Evolutionary conservation across 2,797 vertebrate species (phyloP).

Genomic region (Florisuga fusca): DNA sequence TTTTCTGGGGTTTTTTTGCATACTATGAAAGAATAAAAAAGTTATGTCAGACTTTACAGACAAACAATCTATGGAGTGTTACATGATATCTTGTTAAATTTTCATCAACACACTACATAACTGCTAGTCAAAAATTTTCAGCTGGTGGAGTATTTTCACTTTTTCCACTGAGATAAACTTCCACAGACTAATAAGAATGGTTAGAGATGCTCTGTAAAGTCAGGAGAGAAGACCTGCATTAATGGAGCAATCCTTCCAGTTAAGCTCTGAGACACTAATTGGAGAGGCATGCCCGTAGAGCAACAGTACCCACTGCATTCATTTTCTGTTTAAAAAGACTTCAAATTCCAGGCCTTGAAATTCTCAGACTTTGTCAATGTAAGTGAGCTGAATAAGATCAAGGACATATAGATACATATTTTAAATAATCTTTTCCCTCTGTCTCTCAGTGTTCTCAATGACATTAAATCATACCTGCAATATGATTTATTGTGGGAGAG

Average conservation of each 20-base stretch:
- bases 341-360: slow-evolving; percentile 31
- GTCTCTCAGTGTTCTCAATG: background rate
- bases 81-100: background rate
- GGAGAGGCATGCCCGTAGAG: background rate
- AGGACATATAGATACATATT: background rate
- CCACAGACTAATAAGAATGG: background rate
- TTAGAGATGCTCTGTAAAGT: background rate
- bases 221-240: background rate
- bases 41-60: background rate
- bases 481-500: background rate
- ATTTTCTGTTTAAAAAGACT: background rate
- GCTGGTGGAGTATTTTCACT: background rate
- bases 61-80: background rate
- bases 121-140: background rate
- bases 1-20: background rate
- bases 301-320: background rate
- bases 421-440: background rate
- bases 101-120: background rate
- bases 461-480: background rate
- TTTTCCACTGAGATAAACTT: background rate
- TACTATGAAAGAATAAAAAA: background rate
- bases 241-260: background rate
- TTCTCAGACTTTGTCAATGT: background rate
- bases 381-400: slow-evolving; percentile 49
- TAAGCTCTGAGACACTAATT: background rate